Percentiles rank a stretch among this genome's conserved stretches.
phyloP scores from a whole-genome alignment of 2,797 vertebrate species.

The Gadopsis bispinosus region DNA sequence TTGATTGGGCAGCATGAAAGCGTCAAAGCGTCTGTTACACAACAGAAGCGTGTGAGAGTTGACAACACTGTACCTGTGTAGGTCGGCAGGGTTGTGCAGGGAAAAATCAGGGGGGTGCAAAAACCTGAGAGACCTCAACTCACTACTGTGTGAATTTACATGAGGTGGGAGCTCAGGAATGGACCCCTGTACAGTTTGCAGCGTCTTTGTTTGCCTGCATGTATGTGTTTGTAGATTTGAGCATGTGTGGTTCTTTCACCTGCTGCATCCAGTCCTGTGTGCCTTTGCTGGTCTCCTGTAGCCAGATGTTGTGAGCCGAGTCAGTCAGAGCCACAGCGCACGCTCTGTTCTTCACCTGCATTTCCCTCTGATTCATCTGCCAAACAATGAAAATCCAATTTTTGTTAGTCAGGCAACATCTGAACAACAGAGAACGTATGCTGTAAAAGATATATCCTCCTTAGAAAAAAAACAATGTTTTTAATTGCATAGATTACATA shows the following conservation, averaged over 20 bases:
- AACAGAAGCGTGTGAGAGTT: too few species aligned
- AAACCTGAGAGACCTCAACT: slow-evolving; percentile 30
- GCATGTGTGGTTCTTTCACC: slow-evolving; percentile 80
- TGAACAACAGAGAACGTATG: not conserved
- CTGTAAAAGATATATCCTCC: slow-evolving; percentile 11
- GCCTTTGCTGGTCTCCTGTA: slow-evolving; percentile 94
- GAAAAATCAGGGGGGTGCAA: slow-evolving; percentile 39
- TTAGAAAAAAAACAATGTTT: slow-evolving; percentile 1
- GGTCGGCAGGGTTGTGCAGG: slow-evolving; percentile 49
- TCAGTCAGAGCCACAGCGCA: slow-evolving; percentile 95
- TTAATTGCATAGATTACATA: not conserved
- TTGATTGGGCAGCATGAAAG: too few species aligned
- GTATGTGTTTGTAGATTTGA: slow-evolving; percentile 9
- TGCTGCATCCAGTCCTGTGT: slow-evolving; percentile 97
- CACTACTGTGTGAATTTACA: slow-evolving; percentile 37
- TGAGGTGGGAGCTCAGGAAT: slow-evolving; percentile 30
- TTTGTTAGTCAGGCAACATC: slow-evolving; percentile 41
- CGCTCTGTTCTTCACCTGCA: slow-evolving; percentile 92
- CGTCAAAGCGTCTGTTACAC: too few species aligned
- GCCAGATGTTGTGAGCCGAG: slow-evolving; percentile 98
- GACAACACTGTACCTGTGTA: slow-evolving; percentile 31
- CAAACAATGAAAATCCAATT: slow-evolving; percentile 58
- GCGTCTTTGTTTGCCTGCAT: slow-evolving; percentile 32
- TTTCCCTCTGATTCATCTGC: slow-evolving; percentile 97
- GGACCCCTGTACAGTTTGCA: slow-evolving; percentile 6